Percentiles rank a stretch among this genome's conserved stretches.
Evolutionary conservation across 2,797 vertebrate genomes (phyloP).

Genomic region (Pangasius krempfi): DNA sequence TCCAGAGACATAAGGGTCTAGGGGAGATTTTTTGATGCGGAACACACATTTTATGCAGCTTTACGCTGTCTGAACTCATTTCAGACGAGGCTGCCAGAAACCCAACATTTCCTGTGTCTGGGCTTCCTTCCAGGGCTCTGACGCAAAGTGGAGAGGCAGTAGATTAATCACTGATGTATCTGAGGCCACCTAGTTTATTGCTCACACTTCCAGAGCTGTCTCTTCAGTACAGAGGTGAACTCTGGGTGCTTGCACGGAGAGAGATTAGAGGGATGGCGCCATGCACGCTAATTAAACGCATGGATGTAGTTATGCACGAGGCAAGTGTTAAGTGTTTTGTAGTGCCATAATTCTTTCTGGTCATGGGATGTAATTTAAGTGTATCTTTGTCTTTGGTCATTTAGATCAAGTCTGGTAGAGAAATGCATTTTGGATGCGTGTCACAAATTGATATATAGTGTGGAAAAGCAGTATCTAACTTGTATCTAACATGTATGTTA

Average conservation of each 20-base stretch:
- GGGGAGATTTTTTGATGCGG: constrained; percentile 63
- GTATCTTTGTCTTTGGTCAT: constrained; percentile 36
- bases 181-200: constrained; percentile 60
- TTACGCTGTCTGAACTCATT: constrained; percentile 70
- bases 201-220: constrained; percentile 55
- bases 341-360: constrained; percentile 40
- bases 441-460: constrained; percentile 13
- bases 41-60: constrained; percentile 70
- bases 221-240: constrained; percentile 55
- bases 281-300: constrained; percentile 54
- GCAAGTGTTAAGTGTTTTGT: constrained; percentile 55
- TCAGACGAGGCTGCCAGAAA: constrained; percentile 60
- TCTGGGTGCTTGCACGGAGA: constrained; percentile 45
- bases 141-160: constrained; percentile 61
- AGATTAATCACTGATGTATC: constrained; percentile 66
- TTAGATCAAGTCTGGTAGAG: constrained; percentile 32
- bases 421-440: constrained; percentile 27
- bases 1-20: constrained; percentile 56
- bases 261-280: constrained; percentile 48
- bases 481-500: not conserved
- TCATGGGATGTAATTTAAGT: constrained; percentile 31
- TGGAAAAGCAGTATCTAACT: not conserved
- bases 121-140: constrained; percentile 63
- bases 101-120: constrained; percentile 63
- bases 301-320: constrained; percentile 51